Conservation (phyloP, 2,888 invertebrate species). For the Spilosoma lubricipeda region DNA sequence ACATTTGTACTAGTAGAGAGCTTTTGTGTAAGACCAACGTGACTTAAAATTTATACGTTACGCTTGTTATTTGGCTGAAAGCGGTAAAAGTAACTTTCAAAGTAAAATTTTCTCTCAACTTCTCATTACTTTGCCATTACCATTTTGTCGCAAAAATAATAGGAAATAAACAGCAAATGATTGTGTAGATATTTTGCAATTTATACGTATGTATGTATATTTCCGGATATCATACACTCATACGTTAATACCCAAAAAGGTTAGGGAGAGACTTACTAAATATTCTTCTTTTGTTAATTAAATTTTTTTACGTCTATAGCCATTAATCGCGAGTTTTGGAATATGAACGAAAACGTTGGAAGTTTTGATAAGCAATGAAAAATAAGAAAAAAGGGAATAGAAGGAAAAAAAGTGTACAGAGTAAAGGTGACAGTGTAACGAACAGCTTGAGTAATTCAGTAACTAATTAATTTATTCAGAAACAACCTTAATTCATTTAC, state of each 20-base stretch:
- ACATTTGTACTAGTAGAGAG: constrained; percentile 13
- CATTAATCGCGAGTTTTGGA: not conserved
- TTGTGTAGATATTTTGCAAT: not conserved
- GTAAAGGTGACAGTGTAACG: no score
- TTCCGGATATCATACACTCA: not conserved
- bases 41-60: constrained; percentile 9
- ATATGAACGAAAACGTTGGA: not conserved
- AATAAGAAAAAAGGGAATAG: not conserved
- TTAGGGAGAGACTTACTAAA: not conserved
- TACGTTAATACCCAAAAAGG: not conserved
- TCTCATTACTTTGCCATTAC: not conserved
- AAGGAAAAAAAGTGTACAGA: not conserved
- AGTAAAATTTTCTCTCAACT: constrained; percentile 1
- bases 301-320: not conserved
- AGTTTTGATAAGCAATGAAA: not conserved
- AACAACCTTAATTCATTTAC: no score
- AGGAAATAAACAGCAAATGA: not conserved
- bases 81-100: not conserved
- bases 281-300: not conserved
- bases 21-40: constrained; percentile 14
- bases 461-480: no score
- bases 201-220: not conserved
- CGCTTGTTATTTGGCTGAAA: constrained; percentile 1
- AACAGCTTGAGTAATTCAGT: no score
- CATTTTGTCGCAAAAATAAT: not conserved